phyloP scores from a whole-genome alignment of 2,113 vertebrate species.

The Scopus umbretta region DNA sequence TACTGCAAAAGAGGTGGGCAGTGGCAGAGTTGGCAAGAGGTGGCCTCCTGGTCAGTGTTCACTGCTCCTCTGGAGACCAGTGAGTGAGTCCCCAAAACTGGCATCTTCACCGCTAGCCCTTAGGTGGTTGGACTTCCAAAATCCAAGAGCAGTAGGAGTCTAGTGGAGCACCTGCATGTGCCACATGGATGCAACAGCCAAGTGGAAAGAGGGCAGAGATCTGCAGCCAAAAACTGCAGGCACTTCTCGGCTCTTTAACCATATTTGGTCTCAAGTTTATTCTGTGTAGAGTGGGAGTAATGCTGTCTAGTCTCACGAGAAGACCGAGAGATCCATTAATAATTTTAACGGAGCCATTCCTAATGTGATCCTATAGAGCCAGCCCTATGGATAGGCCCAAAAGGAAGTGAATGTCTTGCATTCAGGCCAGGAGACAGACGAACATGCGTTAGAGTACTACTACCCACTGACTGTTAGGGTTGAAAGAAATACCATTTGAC shows the following conservation, averaged over 20 bases:
- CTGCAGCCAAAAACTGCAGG: background rate
- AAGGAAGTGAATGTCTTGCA: background rate
- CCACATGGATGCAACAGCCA: accelerated
- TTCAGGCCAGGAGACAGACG: background rate
- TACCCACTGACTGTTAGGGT: background rate
- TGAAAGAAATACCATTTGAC: background rate
- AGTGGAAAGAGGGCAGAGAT: background rate
- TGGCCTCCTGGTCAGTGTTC: background rate
- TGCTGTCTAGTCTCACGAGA: background rate
- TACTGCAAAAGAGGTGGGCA: background rate
- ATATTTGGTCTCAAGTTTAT: background rate
- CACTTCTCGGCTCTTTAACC: background rate
- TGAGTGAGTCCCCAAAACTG: background rate
- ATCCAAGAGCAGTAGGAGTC: background rate
- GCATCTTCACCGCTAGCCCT: background rate
- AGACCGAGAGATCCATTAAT: background rate
- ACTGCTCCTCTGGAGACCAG: background rate
- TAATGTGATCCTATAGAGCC: background rate
- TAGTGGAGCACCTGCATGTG: background rate
- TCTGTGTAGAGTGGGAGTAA: background rate
- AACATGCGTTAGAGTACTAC: background rate
- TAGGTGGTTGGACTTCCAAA: background rate
- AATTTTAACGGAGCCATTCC: background rate
- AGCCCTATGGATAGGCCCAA: background rate
- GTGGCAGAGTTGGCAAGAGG: background rate